These are phyloP conservation scores for Idaea biselata DNA, from an alignment of 2,888 invertebrate species.

Conservation along the genomic window DNA sequence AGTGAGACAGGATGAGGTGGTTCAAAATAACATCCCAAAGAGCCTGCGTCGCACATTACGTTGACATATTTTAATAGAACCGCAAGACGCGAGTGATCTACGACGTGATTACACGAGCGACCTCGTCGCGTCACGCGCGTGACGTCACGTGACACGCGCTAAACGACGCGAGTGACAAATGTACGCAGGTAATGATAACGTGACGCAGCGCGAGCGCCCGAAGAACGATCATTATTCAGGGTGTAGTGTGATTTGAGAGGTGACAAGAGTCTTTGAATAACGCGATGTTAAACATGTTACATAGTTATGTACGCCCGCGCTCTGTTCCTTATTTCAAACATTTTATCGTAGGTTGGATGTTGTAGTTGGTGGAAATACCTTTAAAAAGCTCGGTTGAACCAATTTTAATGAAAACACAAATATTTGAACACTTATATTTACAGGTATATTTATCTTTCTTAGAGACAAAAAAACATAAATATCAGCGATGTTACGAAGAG, in stretches of 20 bases:
- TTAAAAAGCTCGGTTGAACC: no score
- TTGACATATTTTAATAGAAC: conserved; percentile 28
- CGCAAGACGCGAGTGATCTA: conserved; percentile 36
- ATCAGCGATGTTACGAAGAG: no score
- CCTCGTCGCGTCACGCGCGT: conserved; percentile 10
- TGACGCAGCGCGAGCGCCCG: conserved; percentile 12
- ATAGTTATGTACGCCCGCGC: no score
- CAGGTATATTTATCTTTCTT: no score
- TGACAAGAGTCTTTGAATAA: neutral
- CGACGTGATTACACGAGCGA: conserved; percentile 38
- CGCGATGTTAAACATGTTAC: no score
- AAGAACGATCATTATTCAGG: neutral
- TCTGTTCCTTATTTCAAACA: no score
- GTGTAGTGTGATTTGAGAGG: neutral
- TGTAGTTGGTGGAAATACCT: no score
- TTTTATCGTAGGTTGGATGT: no score
- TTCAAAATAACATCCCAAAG: neutral
- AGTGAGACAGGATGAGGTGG: neutral
- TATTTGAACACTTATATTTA: no score
- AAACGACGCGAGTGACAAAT: conserved; percentile 15
- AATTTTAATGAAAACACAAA: no score
- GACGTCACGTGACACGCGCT: conserved; percentile 4
- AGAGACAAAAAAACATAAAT: no score
- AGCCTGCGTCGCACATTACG: conserved; percentile 14
- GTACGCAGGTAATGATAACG: conserved; percentile 14